phyloP scores from a whole-genome alignment of 2,888 invertebrate genomes.

The Molorchus minor region DNA sequence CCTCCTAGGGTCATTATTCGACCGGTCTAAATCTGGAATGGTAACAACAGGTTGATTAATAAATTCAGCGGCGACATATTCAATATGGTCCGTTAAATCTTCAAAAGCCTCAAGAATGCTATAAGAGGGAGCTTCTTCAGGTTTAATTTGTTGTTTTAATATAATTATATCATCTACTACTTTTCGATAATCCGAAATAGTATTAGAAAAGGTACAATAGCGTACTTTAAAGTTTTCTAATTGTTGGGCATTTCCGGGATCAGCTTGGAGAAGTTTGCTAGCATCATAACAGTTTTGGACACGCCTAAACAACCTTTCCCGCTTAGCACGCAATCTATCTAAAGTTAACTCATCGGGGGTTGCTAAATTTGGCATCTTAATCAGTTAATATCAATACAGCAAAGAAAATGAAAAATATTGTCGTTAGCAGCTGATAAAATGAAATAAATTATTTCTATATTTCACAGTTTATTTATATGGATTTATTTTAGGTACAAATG shows the following conservation, averaged over 20 bases:
- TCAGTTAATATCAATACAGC: too few relatives aligned
- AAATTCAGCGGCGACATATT: conserved; percentile 10
- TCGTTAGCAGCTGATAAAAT: too few relatives aligned
- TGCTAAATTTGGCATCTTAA: too few relatives aligned
- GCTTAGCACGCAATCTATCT: conserved; percentile 1
- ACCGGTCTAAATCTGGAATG: neutral
- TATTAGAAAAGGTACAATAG: conserved; percentile 9
- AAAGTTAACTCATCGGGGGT: neutral
- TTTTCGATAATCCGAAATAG: neutral
- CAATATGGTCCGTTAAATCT: conserved; percentile 13
- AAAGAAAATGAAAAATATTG: too few relatives aligned
- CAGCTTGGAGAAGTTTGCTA: neutral
- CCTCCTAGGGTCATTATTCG: neutral
- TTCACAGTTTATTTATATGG: too few relatives aligned
- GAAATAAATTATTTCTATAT: too few relatives aligned
- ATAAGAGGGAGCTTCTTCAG: conserved; percentile 5
- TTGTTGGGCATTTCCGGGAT: neutral
- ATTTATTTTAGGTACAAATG: too few relatives aligned
- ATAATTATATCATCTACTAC: conserved; percentile 11
- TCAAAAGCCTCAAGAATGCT: conserved; percentile 10
- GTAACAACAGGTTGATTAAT: neutral
- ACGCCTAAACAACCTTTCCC: conserved; percentile 10
- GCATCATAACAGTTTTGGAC: conserved; percentile 13
- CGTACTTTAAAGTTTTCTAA: conserved; percentile 14
- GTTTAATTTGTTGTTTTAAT: conserved; percentile 9